Evolutionary conservation across 2,113 vertebrate species (phyloP).

Genomic region (Platysteira castanea): DNA sequence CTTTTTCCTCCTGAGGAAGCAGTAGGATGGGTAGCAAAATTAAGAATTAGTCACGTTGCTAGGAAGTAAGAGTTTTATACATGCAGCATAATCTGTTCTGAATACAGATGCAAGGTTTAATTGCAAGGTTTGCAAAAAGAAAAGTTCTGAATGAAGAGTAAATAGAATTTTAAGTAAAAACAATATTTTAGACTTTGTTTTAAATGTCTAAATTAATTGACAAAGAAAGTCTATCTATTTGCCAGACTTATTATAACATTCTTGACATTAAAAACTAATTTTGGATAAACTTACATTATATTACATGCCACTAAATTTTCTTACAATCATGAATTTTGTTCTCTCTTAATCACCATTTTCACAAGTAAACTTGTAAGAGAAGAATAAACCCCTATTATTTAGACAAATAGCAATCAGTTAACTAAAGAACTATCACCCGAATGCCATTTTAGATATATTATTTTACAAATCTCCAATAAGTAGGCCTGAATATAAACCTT

Average conservation of each 20-base stretch:
- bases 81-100: not conserved
- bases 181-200: not conserved
- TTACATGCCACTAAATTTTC: not conserved
- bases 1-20: constrained; percentile 11
- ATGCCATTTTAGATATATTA: not conserved
- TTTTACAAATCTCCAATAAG: not conserved
- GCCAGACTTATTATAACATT: not conserved
- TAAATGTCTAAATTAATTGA: not conserved
- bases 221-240: not conserved
- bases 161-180: not conserved
- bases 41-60: constrained; percentile 23
- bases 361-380: not conserved
- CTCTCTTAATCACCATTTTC: not conserved
- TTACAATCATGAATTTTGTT: not conserved
- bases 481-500: not conserved
- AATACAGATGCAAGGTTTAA: not conserved
- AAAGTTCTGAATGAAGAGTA: not conserved
- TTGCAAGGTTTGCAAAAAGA: not conserved
- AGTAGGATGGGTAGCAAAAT: constrained; percentile 4
- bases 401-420: not conserved
- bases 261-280: not conserved
- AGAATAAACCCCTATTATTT: not conserved
- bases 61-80: constrained; percentile 1
- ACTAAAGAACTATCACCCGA: not conserved
- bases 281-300: not conserved